phyloP scores from a whole-genome alignment of 1,140 invertebrate species.

The Aphelenchoides besseyi region DNA sequence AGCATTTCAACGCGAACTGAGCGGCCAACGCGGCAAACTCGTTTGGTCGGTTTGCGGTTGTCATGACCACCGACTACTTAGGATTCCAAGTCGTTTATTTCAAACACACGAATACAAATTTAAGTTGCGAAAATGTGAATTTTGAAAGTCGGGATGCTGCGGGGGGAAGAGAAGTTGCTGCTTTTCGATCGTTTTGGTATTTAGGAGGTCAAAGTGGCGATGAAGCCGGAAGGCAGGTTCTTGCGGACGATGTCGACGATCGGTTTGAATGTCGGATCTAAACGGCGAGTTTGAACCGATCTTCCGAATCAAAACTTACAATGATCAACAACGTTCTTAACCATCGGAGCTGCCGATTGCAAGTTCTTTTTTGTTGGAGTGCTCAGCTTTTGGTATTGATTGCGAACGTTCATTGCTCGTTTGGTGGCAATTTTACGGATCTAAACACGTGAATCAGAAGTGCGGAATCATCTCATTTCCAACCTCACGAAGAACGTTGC shows the following conservation, averaged over 20 bases:
- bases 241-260: constrained; percentile 13
- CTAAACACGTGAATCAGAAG: background rate
- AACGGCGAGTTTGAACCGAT: background rate
- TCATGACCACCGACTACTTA: background rate
- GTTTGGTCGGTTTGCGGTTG: background rate
- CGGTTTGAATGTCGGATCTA: constrained; percentile 8
- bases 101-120: background rate
- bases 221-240: background rate
- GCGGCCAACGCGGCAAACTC: background rate
- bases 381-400: constrained; percentile 3
- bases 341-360: background rate
- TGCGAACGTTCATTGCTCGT: constrained; percentile 2
- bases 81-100: constrained; percentile 3
- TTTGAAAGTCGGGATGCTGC: background rate
- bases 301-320: background rate
- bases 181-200: background rate
- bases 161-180: background rate
- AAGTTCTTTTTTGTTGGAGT: background rate
- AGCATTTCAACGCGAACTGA: background rate
- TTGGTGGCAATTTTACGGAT: constrained; percentile 11
- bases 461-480: background rate
- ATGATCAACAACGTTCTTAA: background rate
- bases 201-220: constrained; percentile 14
- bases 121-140: background rate
- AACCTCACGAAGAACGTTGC: constrained; percentile 7